Percentiles rank a stretch among this genome's conserved stretches.
These are phyloP conservation scores for Calephelis nemesis DNA, from an alignment of 1,140 invertebrate species.

Conservation along the genomic window DNA sequence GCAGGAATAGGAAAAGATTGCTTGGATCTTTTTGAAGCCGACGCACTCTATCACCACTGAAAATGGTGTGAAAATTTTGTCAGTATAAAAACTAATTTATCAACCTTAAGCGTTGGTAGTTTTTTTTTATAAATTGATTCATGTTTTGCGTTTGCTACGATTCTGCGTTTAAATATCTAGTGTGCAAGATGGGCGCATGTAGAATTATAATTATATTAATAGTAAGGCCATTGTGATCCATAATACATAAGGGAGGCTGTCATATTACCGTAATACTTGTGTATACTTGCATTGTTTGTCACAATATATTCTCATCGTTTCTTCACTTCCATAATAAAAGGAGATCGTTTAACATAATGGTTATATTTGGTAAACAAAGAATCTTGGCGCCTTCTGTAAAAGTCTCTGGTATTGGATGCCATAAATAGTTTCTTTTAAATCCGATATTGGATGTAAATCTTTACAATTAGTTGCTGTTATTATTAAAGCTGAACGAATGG, in stretches of 20 bases:
- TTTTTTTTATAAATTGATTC: no score
- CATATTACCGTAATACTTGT: constrained; percentile 24
- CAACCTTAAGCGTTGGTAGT: no score
- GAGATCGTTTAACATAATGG: constrained; percentile 9
- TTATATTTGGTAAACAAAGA: constrained; percentile 1
- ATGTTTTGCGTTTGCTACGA: no score
- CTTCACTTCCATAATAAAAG: constrained; percentile 13
- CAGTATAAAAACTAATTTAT: no score
- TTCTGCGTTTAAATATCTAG: constrained; percentile 23
- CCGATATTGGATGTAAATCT: no score
- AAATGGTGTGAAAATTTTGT: no score
- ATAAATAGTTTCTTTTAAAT: no score
- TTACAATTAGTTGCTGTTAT: no score
- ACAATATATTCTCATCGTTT: constrained; percentile 14
- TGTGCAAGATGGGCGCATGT: constrained; percentile 33
- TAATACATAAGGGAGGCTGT: constrained; percentile 36
- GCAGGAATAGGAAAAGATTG: no score
- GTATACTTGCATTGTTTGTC: constrained; percentile 12
- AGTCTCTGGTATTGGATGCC: not conserved
- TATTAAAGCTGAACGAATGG: no score
- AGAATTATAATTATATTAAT: constrained; percentile 45
- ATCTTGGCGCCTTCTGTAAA: constrained; percentile 3
- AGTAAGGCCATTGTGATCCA: constrained; percentile 32
- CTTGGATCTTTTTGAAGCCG: no score
- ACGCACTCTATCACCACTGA: no score